Conservation (phyloP, 1,140 invertebrate species). For the Venturia canescens region DNA sequence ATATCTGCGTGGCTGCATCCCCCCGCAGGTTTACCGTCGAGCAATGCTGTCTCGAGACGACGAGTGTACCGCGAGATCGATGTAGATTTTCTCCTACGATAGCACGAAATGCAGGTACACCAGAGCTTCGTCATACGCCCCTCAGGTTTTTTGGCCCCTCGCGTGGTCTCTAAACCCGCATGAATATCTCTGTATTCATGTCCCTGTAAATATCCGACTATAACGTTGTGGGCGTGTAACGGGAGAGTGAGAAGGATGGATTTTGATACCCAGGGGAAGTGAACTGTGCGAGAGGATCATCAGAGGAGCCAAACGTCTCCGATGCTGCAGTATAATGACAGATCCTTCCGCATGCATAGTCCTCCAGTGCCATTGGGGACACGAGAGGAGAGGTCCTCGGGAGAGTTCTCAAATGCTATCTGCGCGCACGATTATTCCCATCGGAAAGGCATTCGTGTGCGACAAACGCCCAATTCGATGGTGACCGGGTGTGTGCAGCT, state of each 20-base stretch:
- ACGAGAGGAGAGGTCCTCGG: conserved; percentile 4
- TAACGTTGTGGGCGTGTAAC: not conserved
- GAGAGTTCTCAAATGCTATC: conserved; percentile 20
- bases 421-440: conserved; percentile 38
- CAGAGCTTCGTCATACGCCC: conserved; percentile 52
- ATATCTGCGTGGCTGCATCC: conserved; percentile 59
- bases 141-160: conserved; percentile 41
- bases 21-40: conserved; percentile 62
- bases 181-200: not conserved
- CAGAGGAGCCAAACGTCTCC: conserved; percentile 15
- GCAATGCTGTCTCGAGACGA: conserved; percentile 32
- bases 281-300: conserved; percentile 15
- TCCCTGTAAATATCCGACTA: not conserved
- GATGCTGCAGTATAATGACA: conserved; percentile 20
- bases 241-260: not conserved
- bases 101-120: conserved; percentile 58
- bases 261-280: not conserved
- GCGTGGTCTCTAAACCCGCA: conserved; percentile 23
- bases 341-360: conserved; percentile 19
- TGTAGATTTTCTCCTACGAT: conserved; percentile 64
- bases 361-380: conserved; percentile 1
- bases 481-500: conserved; percentile 31
- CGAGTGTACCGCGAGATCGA: conserved; percentile 38
- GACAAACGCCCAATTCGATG: conserved; percentile 41
- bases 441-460: conserved; percentile 40